Evolutionary conservation across 2,797 vertebrate genomes (phyloP).

Genomic region (Dryobates pubescens): DNA sequence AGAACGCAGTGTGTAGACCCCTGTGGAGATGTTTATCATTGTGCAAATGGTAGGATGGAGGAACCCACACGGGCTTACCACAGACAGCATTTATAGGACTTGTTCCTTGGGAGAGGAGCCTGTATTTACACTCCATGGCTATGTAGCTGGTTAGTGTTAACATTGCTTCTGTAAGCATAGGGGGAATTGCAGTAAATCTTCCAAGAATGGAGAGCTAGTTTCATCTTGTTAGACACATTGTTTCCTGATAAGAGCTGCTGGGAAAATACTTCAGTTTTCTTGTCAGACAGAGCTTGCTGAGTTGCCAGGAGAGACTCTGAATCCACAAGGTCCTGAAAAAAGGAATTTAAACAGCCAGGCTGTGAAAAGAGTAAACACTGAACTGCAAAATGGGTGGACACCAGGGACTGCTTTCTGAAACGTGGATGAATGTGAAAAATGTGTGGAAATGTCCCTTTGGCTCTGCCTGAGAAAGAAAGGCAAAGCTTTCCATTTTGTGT

Average conservation of each 20-base stretch:
- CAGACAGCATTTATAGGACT: not conserved
- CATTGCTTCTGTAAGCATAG: slow-evolving; percentile 45
- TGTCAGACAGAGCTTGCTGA: slow-evolving; percentile 41
- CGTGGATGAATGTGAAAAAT: not conserved
- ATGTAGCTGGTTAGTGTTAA: slow-evolving; percentile 58
- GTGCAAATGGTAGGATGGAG: not conserved
- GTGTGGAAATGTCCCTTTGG: not conserved
- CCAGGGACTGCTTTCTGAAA: slow-evolving; percentile 3
- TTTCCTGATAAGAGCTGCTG: slow-evolving; percentile 75
- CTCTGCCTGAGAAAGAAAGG: not conserved
- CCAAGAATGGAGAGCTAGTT: slow-evolving; percentile 52
- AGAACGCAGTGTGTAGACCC: not conserved
- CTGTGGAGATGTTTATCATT: slow-evolving; percentile 13
- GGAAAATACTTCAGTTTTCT: slow-evolving; percentile 71
- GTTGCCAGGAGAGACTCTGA: slow-evolving; percentile 48
- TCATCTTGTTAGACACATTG: slow-evolving; percentile 73
- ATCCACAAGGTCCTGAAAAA: slow-evolving; percentile 23
- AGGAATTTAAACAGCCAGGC: not conserved
- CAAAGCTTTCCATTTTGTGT: not conserved
- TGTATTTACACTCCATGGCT: not conserved
- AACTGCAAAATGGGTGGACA: not conserved
- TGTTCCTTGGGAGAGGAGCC: slow-evolving; percentile 35
- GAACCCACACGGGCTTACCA: not conserved
- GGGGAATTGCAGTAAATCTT: slow-evolving; percentile 70
- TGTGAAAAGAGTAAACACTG: not conserved